phyloP scores from a whole-genome alignment of 2,113 vertebrate species.

The Eurystomus gularis region DNA sequence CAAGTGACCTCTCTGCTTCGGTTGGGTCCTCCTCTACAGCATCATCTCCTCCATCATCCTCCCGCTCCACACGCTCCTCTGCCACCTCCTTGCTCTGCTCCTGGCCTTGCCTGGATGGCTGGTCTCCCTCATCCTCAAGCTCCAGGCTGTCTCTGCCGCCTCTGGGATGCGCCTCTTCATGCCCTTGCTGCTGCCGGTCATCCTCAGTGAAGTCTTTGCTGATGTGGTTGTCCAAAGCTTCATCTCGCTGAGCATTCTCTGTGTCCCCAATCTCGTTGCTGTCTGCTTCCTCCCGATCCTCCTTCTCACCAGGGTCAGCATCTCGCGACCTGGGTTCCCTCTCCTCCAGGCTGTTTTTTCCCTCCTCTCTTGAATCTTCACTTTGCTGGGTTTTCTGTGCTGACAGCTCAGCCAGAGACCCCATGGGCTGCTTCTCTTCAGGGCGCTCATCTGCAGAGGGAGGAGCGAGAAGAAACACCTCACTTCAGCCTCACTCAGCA shows the following conservation, averaged over 20 bases:
- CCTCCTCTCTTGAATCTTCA: constrained; percentile 57
- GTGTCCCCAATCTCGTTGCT: constrained; percentile 23
- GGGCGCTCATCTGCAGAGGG: constrained; percentile 61
- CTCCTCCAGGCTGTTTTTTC: constrained; percentile 30
- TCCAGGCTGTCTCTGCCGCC: constrained; percentile 8
- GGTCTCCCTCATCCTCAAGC: not conserved
- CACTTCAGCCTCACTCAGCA: not conserved
- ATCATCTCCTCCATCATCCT: constrained; percentile 16
- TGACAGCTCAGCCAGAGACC: constrained; percentile 52
- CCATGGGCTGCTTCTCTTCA: constrained; percentile 49
- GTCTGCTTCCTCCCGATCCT: constrained; percentile 26
- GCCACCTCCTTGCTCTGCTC: constrained; percentile 16
- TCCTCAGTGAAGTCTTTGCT: constrained; percentile 53
- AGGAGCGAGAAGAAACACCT: not conserved
- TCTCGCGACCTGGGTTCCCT: not conserved
- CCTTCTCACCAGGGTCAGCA: not conserved
- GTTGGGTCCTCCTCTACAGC: constrained; percentile 61
- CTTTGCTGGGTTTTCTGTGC: constrained; percentile 40
- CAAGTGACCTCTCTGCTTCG: not conserved
- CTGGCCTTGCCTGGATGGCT: constrained; percentile 5
- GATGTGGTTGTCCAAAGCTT: constrained; percentile 47
- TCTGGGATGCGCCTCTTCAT: constrained; percentile 24
- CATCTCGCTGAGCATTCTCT: not conserved
- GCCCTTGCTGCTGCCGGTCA: constrained; percentile 13
- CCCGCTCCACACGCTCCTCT: constrained; percentile 7